A percentile compares a stretch with the other conserved stretches of the same genome.
Conservation (phyloP, 2,888 invertebrate genomes). For the Seira musarum region DNA sequence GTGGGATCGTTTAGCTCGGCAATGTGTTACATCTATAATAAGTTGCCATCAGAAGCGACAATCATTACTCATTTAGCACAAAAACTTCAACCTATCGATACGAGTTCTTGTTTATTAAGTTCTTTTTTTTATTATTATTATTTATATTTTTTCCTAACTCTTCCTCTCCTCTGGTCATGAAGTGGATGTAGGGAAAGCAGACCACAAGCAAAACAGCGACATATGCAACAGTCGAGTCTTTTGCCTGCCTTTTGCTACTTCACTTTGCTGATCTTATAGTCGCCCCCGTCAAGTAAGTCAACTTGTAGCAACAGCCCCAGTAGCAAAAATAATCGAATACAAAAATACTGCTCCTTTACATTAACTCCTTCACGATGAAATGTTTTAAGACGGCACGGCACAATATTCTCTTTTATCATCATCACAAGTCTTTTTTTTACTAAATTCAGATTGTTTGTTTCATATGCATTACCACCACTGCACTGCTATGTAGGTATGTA, state of each 20-base stretch:
- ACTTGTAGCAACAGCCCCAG: constrained; percentile 1
- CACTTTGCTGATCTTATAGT: neutral
- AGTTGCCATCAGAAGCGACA: constrained; percentile 5
- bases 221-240: constrained; percentile 6
- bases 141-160: constrained; percentile 1
- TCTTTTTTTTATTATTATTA: constrained; percentile 1
- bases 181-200: constrained; percentile 3
- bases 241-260: too few relatives aligned
- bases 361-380: constrained; percentile 9
- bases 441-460: too few relatives aligned
- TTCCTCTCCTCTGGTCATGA: neutral
- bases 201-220: neutral
- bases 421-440: too few relatives aligned
- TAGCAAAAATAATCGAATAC: constrained; percentile 1
- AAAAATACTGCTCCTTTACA: constrained; percentile 8
- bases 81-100: neutral
- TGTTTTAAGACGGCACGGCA: neutral
- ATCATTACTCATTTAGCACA: neutral
- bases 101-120: constrained; percentile 5
- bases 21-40: neutral
- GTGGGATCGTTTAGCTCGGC: too few relatives aligned
- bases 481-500: too few relatives aligned
- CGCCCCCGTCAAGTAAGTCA: constrained; percentile 15
- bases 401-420: too few relatives aligned
- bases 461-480: too few relatives aligned